Base-by-base conservation (phyloP, 2,797 vertebrate species). In the Malurus splendens region DNA sequence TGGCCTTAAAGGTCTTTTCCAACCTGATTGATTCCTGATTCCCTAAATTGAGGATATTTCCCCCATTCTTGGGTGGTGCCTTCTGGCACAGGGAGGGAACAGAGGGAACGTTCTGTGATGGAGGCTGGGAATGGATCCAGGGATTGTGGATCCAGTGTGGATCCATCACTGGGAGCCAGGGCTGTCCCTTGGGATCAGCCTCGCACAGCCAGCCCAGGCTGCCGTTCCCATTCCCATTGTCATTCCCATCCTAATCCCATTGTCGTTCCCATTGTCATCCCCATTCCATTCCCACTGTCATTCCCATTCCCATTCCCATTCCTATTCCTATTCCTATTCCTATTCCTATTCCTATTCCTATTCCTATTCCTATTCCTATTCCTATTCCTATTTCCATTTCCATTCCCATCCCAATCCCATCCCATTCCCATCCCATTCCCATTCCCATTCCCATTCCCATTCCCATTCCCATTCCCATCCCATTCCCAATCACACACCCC, bases 401-500 rank as follows among this genome's bases (percentile, higher is more conserved):
- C 24, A 19, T 14, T 19, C 16, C 23, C 55, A 38, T 33, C 33
- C 32, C 33, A 8, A 33, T 9, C 33, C 33, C 33, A 33, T 33
- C 33, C 33, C 33, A 33, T 33, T 33, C 33, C 33, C 33, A 33
- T 33, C 33, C 33, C 33, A 33, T 16, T 33, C 33, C 33, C 33
- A 33, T 33, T 15, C 39, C 64, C 15, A 27, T n/a, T n/a, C n/a
- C n/a, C n/a, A n/a, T n/a, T 25, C 45, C 36, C 33, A 33, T 19
- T 33, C 33, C 33, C 33, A 33, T 16, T 33, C 33, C 33, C 33
- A 33, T 13, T 38, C 7, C 7, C 6, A 1, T 57, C 68, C 38
- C 39, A 2, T 51, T 30, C 18, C 5, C 1, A 0, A 9, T 33
- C 33, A 10, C 36, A 36, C 36, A 10, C 36, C 36, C 36, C 10